Evolutionary conservation across 2,797 vertebrate genomes (phyloP).

Genomic region (Hippopotamyrus pictus): DNA sequence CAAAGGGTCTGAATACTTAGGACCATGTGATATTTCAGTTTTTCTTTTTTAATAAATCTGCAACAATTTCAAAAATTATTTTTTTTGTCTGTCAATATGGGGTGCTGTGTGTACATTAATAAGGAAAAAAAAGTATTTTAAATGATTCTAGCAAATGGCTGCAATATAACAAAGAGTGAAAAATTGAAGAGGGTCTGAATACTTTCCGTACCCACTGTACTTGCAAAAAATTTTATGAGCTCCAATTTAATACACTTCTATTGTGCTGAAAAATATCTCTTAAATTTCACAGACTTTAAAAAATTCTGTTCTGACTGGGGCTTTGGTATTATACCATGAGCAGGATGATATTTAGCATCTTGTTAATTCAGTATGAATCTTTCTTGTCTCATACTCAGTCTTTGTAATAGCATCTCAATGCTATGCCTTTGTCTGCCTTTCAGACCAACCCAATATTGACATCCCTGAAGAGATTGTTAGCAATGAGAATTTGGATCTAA

Average conservation of each 20-base stretch:
- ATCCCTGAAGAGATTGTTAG: slow-evolving; percentile 76
- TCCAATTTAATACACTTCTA: neutral
- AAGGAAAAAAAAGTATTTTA: too few species aligned
- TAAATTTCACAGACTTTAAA: neutral
- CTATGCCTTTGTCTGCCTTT: neutral
- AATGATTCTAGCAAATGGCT: too few species aligned
- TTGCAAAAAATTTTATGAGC: neutral
- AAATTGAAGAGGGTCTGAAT: too few species aligned
- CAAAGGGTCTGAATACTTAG: too few species aligned
- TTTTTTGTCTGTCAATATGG: too few species aligned
- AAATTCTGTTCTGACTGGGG: neutral
- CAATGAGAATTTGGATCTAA: slow-evolving; percentile 71
- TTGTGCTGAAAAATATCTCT: neutral
- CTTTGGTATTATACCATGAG: neutral
- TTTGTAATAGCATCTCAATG: neutral
- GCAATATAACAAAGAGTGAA: too few species aligned
- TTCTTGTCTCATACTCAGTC: neutral
- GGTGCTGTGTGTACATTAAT: too few species aligned
- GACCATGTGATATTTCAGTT: too few species aligned
- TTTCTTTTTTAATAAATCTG: too few species aligned
- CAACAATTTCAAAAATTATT: too few species aligned
- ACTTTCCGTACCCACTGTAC: too few species aligned
- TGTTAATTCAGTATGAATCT: neutral
- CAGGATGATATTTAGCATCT: neutral
- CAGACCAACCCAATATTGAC: slow-evolving; percentile 80